Evolutionary conservation across 2,888 invertebrate species (phyloP), one percentile per base, ranked within the genome.

Genomic region (Hypercompe scribonia): DNA sequence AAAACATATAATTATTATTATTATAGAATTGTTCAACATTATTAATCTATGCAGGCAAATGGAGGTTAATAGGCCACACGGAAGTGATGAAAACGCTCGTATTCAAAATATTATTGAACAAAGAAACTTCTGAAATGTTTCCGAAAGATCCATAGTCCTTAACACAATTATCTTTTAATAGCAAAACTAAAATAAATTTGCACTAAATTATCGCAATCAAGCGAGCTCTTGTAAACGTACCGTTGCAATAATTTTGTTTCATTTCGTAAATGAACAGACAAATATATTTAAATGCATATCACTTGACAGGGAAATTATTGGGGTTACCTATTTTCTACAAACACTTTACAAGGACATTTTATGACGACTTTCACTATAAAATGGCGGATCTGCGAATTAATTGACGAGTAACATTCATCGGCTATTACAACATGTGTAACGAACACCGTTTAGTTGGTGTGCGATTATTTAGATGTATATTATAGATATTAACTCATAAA

Each of bases 161-260:
- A 92, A 88, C 90, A 92, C 92, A 93, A 92, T 93, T 92, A 92
- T 84, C 90, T 87, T 86, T 89, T 90, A 91, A 91, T 89, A 89
- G 90, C 83, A 85, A 83, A 82, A 87, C 92, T 90, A 90, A 93
- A 93, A 93, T 93, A 93, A 93, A 88, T 90, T 78, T 71, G 76
- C 86, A 87, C 81, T 92, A 90, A 92, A 93, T 92, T 90, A 91
- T 91, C 86, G 89, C 93, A 89, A 91, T 90, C 90, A 90, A 87
- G 86, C 84, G 84, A 86, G 84, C 87, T 88, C 87, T 87, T 87
- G 83, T 84, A 76, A 58, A 84, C 79, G 81, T 78, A 80, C 82
- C 81, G 83, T 87, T 89, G 78, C 80, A 84, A 84, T 84, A 79
- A 84, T 84, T 84, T 81, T 76, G 83, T 83, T 81, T 80, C 75